These are phyloP conservation scores for Chrysolina americana DNA, from an alignment of 2,888 invertebrate species.

Conservation along the genomic window DNA sequence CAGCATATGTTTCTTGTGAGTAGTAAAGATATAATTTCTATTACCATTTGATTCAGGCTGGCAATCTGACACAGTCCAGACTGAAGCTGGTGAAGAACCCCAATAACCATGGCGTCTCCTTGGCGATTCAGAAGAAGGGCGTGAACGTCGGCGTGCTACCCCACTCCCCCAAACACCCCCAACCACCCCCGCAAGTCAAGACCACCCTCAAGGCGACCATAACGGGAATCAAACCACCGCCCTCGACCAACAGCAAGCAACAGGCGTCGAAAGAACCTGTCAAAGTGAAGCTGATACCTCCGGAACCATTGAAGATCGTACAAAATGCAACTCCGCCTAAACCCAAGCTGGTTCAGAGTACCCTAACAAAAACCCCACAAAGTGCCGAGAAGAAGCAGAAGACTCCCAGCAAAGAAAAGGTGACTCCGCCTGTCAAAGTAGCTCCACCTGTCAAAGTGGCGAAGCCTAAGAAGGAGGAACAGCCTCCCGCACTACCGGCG, in stretches of 20 bases:
- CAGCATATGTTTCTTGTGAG: too few relatives aligned
- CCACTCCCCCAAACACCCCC: slow-evolving; percentile 62
- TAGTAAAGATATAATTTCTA: too few relatives aligned
- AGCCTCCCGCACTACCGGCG: slow-evolving; percentile 6
- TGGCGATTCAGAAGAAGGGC: slow-evolving; percentile 65
- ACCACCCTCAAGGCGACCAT: slow-evolving; percentile 35
- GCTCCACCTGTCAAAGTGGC: slow-evolving; percentile 54
- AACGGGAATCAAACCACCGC: slow-evolving; percentile 20
- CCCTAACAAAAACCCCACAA: slow-evolving; percentile 57
- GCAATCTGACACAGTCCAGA: slow-evolving; percentile 63
- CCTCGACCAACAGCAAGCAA: slow-evolving; percentile 9
- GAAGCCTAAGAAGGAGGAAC: slow-evolving; percentile 42
- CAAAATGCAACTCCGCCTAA: slow-evolving; percentile 47
- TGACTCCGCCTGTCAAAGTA: slow-evolving; percentile 55
- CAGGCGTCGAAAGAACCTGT: slow-evolving; percentile 25
- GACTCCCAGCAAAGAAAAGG: slow-evolving; percentile 47
- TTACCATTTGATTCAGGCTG: slow-evolving; percentile 43
- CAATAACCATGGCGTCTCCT: slow-evolving; percentile 63
- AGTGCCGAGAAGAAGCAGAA: slow-evolving; percentile 42
- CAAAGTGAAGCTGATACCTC: slow-evolving; percentile 30
- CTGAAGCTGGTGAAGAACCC: slow-evolving; percentile 65
- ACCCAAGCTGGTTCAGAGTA: slow-evolving; percentile 57
- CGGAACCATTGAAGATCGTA: slow-evolving; percentile 38
- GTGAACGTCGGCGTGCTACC: slow-evolving; percentile 64
- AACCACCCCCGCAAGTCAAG: slow-evolving; percentile 36